Base-by-base conservation (phyloP, 2,113 vertebrate genomes). In the Mionectes macconnelli region DNA sequence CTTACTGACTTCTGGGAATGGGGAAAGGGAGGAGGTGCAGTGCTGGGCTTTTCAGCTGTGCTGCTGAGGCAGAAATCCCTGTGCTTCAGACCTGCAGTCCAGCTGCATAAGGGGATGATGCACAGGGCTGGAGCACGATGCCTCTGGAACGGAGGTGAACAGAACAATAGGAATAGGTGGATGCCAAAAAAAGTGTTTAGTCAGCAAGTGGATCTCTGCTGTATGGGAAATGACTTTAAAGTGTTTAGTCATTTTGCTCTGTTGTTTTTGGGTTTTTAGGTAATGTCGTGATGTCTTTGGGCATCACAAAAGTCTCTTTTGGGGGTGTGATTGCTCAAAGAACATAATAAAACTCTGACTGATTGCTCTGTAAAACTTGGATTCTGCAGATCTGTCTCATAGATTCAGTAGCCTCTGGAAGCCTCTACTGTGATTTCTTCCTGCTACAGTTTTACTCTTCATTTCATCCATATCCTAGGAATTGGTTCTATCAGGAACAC, bases 141-240 rank as follows among this genome's bases (percentile, higher is more conserved):
- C 80, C 45, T 82, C 4, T 0, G 90, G 31, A 89, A 49, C 4
- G 0, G 35, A n/a, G 60, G 30, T 35, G 76, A 79, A 1, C 52
- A 72, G 88, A 93, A 84, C 80, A 92, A 63, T 81, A 19, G 83
- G 25, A 82, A 87, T 81, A 94, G 84, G 64, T 84, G 72, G 64
- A 89, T 83, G 74, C 82, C 56, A 76, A 1, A 27, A 87, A 35
- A 83, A 69, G 8, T 11, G 59, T 83, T 60, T 39, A 92, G 82
- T 93, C 94, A 86, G 90, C 83, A 93, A 8, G 35, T 74, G 39
- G 30, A 67, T 84, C 25, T 80, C 24, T 59, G 30, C 50, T 56
- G 18, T 24, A 47, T 75, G 72, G 35, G 56, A 84, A 74, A 62
- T 73, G 6, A n/a, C 62, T 87, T 84, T 33, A 10, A 56, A 89